Conservation (phyloP, 1,140 invertebrate genomes). For the Agrilus planipennis region DNA sequence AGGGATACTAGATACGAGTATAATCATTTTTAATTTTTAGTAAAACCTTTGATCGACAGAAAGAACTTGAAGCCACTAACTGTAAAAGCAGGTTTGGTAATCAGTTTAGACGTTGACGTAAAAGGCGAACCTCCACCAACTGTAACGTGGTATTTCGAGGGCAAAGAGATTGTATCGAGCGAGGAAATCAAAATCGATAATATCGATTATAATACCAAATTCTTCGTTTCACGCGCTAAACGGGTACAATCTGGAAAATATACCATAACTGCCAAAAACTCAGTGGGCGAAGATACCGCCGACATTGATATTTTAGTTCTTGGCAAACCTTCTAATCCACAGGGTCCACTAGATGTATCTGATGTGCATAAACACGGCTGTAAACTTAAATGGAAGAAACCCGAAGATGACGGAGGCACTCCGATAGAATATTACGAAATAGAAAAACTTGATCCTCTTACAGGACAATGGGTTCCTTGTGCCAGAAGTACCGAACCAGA, state of each 20-base stretch:
- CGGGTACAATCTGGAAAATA: constrained; percentile 83
- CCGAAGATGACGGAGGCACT: constrained; percentile 82
- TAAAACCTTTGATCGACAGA: constrained; percentile 86
- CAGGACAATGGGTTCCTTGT: constrained; percentile 85
- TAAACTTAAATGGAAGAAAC: constrained; percentile 87
- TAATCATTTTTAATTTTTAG: constrained; percentile 39
- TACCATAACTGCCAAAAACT: constrained; percentile 81
- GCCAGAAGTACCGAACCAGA: constrained; percentile 66
- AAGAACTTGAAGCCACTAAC: constrained; percentile 74
- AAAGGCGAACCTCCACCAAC: constrained; percentile 88
- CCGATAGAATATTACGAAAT: constrained; percentile 95
- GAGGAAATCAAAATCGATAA: constrained; percentile 69
- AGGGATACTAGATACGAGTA: constrained; percentile 3
- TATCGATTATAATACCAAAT: constrained; percentile 83
- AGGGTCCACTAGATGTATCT: constrained; percentile 78
- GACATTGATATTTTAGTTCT: constrained; percentile 82
- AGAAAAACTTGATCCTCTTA: constrained; percentile 89
- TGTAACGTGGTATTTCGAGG: constrained; percentile 82
- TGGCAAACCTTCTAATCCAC: constrained; percentile 68
- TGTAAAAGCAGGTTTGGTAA: constrained; percentile 83
- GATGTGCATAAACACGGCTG: constrained; percentile 91
- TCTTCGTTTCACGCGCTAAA: constrained; percentile 72
- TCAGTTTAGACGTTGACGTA: constrained; percentile 84
- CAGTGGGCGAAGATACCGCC: constrained; percentile 86
- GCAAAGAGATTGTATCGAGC: constrained; percentile 52